Base-by-base conservation (phyloP, 2,888 invertebrate species). In the Galeopsomyia nigrocyanea region DNA sequence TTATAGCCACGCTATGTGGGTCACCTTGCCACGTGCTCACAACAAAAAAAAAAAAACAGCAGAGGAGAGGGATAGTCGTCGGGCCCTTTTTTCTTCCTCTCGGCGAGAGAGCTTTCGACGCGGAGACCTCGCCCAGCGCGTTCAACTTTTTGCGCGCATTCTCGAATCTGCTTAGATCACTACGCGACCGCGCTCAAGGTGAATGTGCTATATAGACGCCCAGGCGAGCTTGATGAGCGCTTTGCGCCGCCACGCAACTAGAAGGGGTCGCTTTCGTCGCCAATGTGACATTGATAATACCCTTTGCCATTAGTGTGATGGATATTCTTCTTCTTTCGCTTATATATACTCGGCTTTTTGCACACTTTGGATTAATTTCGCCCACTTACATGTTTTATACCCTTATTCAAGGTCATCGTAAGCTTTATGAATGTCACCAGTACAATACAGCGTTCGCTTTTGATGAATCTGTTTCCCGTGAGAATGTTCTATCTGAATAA, bases 11-110 rank as follows among this genome's bases (percentile, higher is more conserved):
- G 53, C 66, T 71, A 76, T 72, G 68, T 76, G 53, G 74, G 75
- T 77, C 74, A 78, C 76, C 77, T 78, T 77, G 78, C 68, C 71
- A 67, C 67, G 75, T 73, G 73, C 73, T 70, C 64, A 63, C 17
- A 39, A 53, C 68, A 72, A 39, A 39, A 71, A 74, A 75, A 72
- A 68, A 71, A 56, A 66, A 73, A n/a, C 17, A 51, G 65, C 51
- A 57, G 26, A 74, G 64, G 69, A 74, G 75, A 73, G 68, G 68
- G 57, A 64, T n/a, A 53, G 66, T 31, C 50, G 55, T 65, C 64
- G 66, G 57, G 22, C 68, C 64, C 64, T 64, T 39, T n/a, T 60
- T 62, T 66, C 71, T 68, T 62, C 70, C 49, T 39, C 57, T 53
- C 49, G 6, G 31, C 21, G 58, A 26, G 2, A 39, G 39, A 39